phyloP scores from a whole-genome alignment of 2,888 invertebrate species.

The Drosophila kuntzei region DNA sequence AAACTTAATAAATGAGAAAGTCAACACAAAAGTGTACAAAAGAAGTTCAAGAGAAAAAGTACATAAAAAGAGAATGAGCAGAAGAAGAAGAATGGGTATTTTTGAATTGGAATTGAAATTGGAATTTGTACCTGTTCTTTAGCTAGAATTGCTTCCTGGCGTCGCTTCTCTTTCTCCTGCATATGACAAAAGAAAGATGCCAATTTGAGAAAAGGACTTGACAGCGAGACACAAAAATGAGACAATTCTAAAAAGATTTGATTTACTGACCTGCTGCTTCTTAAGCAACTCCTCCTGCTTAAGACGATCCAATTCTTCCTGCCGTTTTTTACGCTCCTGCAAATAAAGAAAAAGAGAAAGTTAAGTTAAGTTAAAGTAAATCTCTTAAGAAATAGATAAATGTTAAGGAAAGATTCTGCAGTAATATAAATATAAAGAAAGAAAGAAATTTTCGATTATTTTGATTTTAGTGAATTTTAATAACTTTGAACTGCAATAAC shows the following conservation, averaged over 20 bases:
- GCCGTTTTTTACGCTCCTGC: slow-evolving; percentile 93
- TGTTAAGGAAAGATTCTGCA: no score
- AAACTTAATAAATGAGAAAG: background rate
- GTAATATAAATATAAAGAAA: no score
- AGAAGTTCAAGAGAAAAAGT: background rate
- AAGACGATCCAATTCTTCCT: slow-evolving; percentile 94
- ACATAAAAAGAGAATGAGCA: background rate
- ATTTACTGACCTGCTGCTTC: slow-evolving; percentile 91
- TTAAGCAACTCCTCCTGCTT: slow-evolving; percentile 93
- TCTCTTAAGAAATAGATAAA: no score
- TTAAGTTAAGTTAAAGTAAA: no score
- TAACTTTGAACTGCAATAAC: no score
- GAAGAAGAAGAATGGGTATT: background rate
- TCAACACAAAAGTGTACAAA: background rate
- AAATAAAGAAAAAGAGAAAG: slow-evolving; percentile 56
- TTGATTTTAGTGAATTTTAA: no score
- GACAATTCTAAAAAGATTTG: background rate
- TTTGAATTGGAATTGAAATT: background rate
- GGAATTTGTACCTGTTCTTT: slow-evolving; percentile 93
- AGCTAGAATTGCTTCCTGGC: slow-evolving; percentile 94
- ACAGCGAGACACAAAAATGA: slow-evolving; percentile 20
- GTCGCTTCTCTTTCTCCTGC: slow-evolving; percentile 95
- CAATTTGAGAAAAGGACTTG: slow-evolving; percentile 38
- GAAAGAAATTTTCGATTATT: no score
- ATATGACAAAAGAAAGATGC: slow-evolving; percentile 79